Conservation (phyloP, 2,113 vertebrate species). For the Chauna torquata region DNA sequence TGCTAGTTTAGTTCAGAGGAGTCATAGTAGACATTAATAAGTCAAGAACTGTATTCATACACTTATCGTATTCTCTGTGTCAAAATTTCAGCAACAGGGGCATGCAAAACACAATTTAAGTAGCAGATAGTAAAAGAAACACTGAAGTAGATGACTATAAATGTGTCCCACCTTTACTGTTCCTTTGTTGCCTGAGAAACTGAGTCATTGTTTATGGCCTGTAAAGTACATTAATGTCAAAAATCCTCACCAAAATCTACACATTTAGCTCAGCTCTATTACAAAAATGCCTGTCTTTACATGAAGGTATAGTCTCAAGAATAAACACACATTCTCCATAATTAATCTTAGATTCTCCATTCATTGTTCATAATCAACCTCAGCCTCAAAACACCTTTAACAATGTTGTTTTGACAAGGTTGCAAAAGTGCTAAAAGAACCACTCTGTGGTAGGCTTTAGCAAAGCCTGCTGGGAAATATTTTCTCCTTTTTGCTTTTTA, state of each 20-base stretch:
- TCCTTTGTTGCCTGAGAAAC: not conserved
- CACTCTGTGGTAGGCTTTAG: not conserved
- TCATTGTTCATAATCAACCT: not conserved
- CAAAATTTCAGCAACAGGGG: not conserved
- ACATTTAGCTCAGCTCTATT: not conserved
- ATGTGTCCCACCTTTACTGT: not conserved
- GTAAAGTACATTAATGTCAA: not conserved
- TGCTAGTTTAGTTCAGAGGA: not conserved
- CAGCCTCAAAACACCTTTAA: not conserved
- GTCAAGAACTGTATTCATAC: not conserved
- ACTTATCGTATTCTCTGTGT: not conserved
- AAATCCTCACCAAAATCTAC: not conserved
- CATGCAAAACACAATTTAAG: not conserved
- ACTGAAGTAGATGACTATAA: not conserved
- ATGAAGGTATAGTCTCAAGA: not conserved
- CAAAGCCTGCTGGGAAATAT: not conserved
- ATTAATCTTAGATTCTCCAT: not conserved
- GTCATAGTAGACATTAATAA: not conserved
- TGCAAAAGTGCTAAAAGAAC: not conserved
- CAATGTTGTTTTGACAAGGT: not conserved
- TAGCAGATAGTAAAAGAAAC: not conserved
- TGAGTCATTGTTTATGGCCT: not conserved
- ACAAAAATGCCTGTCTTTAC: not conserved
- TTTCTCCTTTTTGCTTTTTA: not conserved
- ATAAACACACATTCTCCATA: not conserved